These are phyloP conservation scores for Hartigia nigra DNA, from an alignment of 2,888 invertebrate genomes.

Conservation along the genomic window DNA sequence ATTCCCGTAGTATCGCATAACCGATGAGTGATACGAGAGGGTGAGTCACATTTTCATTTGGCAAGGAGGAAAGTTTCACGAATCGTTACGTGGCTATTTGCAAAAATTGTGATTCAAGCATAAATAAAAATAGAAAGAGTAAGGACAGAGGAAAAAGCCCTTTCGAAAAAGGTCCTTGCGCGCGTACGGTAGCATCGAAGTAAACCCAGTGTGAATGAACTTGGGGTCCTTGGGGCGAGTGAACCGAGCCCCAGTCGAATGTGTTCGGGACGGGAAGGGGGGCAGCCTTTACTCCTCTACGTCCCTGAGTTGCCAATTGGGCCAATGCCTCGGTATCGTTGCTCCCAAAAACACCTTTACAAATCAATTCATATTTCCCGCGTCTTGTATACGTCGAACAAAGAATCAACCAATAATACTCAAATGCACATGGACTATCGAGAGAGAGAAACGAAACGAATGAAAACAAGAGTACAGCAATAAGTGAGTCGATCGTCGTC, in stretches of 20 bases:
- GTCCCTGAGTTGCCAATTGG: slow-evolving; percentile 45
- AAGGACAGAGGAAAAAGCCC: neutral
- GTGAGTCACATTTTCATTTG: neutral
- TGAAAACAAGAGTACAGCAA: neutral
- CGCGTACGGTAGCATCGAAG: neutral
- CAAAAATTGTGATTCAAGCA: neutral
- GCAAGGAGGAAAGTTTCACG: neutral
- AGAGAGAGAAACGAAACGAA: neutral
- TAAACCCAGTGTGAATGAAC: neutral
- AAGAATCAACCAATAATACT: neutral
- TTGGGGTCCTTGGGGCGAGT: slow-evolving; percentile 3
- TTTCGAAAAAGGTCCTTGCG: neutral
- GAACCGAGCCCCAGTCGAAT: slow-evolving; percentile 12
- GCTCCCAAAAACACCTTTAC: slow-evolving; percentile 4
- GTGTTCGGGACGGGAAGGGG: slow-evolving; percentile 14
- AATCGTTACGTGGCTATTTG: neutral
- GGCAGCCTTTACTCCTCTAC: neutral
- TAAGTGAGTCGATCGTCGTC: neutral
- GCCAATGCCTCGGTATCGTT: slow-evolving; percentile 37
- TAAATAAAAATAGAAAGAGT: neutral
- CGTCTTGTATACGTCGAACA: neutral
- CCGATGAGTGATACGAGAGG: neutral
- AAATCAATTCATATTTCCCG: slow-evolving; percentile 1
- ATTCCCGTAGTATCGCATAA: neutral
- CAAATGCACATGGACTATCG: neutral